A percentile compares a stretch with the other conserved stretches of the same genome.
These are phyloP conservation scores for Heliothis peltigera DNA, from an alignment of 2,888 invertebrate species.

Conservation along the genomic window DNA sequence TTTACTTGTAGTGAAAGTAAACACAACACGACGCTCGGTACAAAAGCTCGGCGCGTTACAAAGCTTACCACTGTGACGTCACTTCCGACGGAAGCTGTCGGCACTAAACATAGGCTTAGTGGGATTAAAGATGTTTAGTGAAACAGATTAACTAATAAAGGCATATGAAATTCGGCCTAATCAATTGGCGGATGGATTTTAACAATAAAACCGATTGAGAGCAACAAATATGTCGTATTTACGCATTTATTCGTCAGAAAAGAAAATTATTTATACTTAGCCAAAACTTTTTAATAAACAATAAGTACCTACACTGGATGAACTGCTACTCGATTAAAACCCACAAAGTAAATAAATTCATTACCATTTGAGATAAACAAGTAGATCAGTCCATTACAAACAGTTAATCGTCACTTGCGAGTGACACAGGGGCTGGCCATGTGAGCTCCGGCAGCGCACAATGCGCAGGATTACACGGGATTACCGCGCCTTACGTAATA, in stretches of 20 bases:
- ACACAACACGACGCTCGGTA: constrained; percentile 8
- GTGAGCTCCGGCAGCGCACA: constrained; percentile 32
- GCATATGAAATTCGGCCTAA: too few species aligned
- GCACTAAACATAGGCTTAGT: background rate
- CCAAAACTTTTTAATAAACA: too few species aligned
- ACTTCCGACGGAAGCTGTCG: background rate
- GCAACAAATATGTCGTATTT: too few species aligned
- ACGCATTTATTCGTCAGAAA: too few species aligned
- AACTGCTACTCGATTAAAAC: too few species aligned
- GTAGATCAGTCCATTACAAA: background rate
- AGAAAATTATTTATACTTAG: too few species aligned
- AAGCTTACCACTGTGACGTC: background rate
- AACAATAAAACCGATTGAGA: too few species aligned
- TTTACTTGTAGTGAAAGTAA: constrained; percentile 42
- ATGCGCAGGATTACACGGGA: constrained; percentile 31
- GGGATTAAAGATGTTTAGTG: background rate
- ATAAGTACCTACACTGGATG: too few species aligned
- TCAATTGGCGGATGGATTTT: too few species aligned
- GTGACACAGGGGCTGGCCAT: background rate
- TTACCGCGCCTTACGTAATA: constrained; percentile 34
- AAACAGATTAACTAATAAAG: too few species aligned
- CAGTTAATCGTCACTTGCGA: background rate
- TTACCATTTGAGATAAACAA: background rate
- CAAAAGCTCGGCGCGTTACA: background rate
- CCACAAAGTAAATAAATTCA: background rate